Evolutionary conservation across 2,797 vertebrate species (phyloP), one percentile per base, ranked within the genome.

Genomic region (Mycteria americana): DNA sequence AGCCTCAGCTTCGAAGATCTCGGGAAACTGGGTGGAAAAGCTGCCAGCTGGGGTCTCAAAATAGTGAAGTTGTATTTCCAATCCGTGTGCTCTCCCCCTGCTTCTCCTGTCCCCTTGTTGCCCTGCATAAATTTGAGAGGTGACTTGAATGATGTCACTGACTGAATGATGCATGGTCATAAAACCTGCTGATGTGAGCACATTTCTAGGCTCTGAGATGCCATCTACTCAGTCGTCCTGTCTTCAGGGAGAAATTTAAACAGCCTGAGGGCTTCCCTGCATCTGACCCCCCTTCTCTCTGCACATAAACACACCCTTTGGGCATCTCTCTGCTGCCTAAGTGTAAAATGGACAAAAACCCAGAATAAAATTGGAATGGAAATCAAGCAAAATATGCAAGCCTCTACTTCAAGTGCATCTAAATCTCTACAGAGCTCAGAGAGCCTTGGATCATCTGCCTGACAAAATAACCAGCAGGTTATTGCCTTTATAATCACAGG

Each of bases 81-180:
- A 11, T 39, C 33, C 0, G 0, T 1, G 17, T 4, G 39, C 48
- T 22, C 28, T 69, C 9, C 31, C 35, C 33, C 22, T 51, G 46
- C 9, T 6, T 23, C 30, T 30, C 37, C 27, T 41, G 45, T 63
- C 37, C 59, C 64, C 6, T 17, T 6, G 13, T 25, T 87, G 70
- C 28, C 64, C 57, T 16, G 13, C 13, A 67, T 53, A 9, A 35
- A 31, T 43, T 4, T 80, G 76, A 88, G 92, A 80, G 72, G n/a
- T 56, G 78, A 24, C 19, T 31, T 22, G 35, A 10, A 17, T 60
- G 86, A 56, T 60, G 78, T 18, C 74, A 79, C 15, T 7, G 3
- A 11, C 65, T 70, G 72, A 46, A 35, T 41, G 64, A 76, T 35
- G 43, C 57, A 25, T 6, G 30, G 25, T 13, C 60, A 39, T 33